Conservation (phyloP, 2,113 vertebrate species). For the Toxostoma redivivum region DNA sequence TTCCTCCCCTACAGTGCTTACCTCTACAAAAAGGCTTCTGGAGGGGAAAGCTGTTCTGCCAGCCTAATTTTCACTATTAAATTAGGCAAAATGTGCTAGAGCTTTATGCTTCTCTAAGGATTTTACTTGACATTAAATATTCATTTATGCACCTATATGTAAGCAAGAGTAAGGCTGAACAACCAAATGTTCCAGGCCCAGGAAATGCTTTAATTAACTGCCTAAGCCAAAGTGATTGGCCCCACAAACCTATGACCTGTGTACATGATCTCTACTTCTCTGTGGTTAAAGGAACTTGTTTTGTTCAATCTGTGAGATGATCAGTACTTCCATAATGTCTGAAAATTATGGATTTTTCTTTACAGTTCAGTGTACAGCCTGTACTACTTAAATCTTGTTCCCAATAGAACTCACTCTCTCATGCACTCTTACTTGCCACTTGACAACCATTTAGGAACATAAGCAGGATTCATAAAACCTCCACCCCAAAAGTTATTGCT, state of each 20-base stretch:
- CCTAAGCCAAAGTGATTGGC: not conserved
- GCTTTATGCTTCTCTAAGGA: not conserved
- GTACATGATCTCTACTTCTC: not conserved
- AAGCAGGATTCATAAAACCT: not conserved
- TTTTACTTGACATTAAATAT: not conserved
- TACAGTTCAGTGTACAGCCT: not conserved
- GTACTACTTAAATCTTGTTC: not conserved
- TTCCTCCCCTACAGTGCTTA: not conserved
- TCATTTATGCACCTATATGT: not conserved
- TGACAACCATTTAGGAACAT: not conserved
- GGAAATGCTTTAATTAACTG: not conserved
- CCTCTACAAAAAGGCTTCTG: not conserved
- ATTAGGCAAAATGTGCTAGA: not conserved
- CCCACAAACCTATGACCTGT: not conserved
- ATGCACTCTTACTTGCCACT: not conserved
- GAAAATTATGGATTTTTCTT: not conserved
- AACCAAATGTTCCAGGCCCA: not conserved
- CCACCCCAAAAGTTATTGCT: not conserved
- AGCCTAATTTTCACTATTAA: not conserved
- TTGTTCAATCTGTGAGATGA: not conserved
- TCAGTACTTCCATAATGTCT: not conserved
- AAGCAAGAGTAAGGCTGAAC: not conserved
- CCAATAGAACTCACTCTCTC: not conserved
- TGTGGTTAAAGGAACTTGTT: not conserved
- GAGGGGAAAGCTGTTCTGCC: not conserved